These are phyloP conservation scores for Aldabrachelys gigantea DNA, from an alignment of 2,113 vertebrate genomes.

Conservation along the genomic window DNA sequence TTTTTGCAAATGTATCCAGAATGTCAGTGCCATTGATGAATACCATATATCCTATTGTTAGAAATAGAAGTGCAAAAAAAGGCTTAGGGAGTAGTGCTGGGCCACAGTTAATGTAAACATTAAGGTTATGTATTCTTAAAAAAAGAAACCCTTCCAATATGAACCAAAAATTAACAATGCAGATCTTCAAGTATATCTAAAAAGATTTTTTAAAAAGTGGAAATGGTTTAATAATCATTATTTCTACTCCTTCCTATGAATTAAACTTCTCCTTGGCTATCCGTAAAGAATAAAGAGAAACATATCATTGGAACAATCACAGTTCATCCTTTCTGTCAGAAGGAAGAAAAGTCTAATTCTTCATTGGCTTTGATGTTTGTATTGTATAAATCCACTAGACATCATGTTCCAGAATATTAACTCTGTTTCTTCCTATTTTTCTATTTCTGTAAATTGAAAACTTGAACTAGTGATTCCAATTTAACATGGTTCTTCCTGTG, in stretches of 20 bases:
- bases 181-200: background rate
- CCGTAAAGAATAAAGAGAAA: background rate
- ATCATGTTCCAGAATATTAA: background rate
- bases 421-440: background rate
- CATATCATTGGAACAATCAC: background rate
- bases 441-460: background rate
- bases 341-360: background rate
- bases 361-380: background rate
- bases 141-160: background rate
- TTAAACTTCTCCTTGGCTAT: background rate
- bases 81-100: background rate
- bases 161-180: background rate
- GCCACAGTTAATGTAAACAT: background rate
- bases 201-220: background rate
- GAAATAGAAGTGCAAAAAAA: background rate
- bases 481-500: background rate
- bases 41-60: background rate
- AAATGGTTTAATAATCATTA: background rate
- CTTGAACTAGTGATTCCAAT: background rate
- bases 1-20: conserved; percentile 22
- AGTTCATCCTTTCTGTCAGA: background rate
- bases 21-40: background rate
- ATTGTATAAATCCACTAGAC: background rate
- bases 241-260: background rate
- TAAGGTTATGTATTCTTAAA: background rate